These are phyloP conservation scores for Thereva nobilitata DNA, from an alignment of 2,888 invertebrate genomes.

Conservation along the genomic window DNA sequence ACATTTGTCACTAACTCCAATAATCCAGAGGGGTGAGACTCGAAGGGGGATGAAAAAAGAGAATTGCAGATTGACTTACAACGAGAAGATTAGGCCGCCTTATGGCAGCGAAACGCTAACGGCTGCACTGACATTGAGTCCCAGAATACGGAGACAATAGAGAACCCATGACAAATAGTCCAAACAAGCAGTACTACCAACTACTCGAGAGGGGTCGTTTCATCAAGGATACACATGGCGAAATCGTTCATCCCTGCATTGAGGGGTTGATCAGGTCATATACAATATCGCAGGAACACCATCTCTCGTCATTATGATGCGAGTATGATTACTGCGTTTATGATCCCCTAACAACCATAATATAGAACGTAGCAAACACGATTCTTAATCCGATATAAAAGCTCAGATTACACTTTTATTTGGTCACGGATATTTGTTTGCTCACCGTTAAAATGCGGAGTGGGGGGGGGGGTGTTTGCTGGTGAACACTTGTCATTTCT, in stretches of 20 bases:
- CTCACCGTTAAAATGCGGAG: slow-evolving; percentile 18
- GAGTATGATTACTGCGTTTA: slow-evolving; percentile 33
- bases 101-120: slow-evolving; percentile 36
- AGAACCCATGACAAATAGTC: slow-evolving; percentile 33
- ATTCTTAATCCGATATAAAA: slow-evolving; percentile 44
- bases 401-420: slow-evolving; percentile 46
- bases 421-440: slow-evolving; percentile 41
- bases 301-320: slow-evolving; percentile 30
- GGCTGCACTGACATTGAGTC: slow-evolving; percentile 12
- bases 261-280: slow-evolving; percentile 5
- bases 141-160: slow-evolving; percentile 19
- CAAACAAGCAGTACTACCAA: slow-evolving; percentile 23
- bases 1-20: slow-evolving; percentile 33
- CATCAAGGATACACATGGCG: slow-evolving; percentile 20
- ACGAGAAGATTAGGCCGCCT: slow-evolving; percentile 24
- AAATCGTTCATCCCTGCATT: slow-evolving; percentile 5
- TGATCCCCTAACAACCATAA: slow-evolving; percentile 12
- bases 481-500: slow-evolving; percentile 32
- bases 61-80: slow-evolving; percentile 6
- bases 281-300: not conserved
- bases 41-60: not conserved
- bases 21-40: slow-evolving; percentile 8
- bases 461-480: slow-evolving; percentile 6
- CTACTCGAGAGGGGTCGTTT: slow-evolving; percentile 17
- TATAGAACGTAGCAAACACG: slow-evolving; percentile 10